Percentiles rank a stretch among this genome's conserved stretches.
phyloP scores from a whole-genome alignment of 2,888 invertebrate species.

The Nomada lathburiana region DNA sequence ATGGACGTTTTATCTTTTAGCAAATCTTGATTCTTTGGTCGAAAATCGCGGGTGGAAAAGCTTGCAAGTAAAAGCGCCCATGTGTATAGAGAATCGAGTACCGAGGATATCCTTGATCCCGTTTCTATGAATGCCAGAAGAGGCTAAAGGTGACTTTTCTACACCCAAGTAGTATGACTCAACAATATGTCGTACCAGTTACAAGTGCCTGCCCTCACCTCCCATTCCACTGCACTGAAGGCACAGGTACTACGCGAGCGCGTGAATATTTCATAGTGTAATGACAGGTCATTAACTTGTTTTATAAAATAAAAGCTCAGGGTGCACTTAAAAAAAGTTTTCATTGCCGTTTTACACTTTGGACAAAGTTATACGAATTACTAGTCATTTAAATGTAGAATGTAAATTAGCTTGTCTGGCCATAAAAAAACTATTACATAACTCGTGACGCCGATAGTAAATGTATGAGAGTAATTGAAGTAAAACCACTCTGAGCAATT shows the following conservation, averaged over 20 bases:
- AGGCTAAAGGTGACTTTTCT: slow-evolving; percentile 33
- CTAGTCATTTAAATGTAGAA: neutral
- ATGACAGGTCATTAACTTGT: neutral
- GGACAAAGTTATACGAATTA: too few species aligned
- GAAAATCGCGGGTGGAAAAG: neutral
- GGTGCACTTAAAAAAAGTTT: neutral
- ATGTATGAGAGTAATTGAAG: neutral
- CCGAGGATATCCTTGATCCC: slow-evolving; percentile 46
- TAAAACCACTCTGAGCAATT: neutral
- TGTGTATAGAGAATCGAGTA: slow-evolving; percentile 26
- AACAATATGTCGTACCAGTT: slow-evolving; percentile 26
- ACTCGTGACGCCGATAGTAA: neutral
- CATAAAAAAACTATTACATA: neutral
- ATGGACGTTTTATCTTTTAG: neutral
- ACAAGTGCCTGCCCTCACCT: slow-evolving; percentile 6
- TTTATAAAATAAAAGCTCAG: neutral
- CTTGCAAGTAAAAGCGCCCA: neutral
- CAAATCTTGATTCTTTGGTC: too few species aligned
- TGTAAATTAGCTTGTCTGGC: neutral
- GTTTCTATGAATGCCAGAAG: slow-evolving; percentile 13
- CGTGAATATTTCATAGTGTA: slow-evolving; percentile 25
- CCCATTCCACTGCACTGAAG: neutral
- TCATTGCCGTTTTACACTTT: too few species aligned
- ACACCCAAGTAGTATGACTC: slow-evolving; percentile 53
- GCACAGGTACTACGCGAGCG: neutral